Base-by-base conservation (phyloP, 2,797 vertebrate species). In the Galagoides demidoff region DNA sequence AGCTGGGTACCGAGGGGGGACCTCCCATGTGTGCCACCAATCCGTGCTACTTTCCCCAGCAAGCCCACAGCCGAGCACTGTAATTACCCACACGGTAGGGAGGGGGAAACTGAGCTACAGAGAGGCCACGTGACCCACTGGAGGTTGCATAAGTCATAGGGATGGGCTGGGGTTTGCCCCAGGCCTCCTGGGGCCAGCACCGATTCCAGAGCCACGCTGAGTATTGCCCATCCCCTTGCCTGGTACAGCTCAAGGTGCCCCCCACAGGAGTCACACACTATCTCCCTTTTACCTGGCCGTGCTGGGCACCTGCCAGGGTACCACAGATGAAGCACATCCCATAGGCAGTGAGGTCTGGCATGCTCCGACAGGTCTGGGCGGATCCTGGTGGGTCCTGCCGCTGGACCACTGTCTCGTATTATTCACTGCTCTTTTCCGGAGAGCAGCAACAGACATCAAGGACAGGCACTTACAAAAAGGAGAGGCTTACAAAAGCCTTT, bases 41-140 rank as follows among this genome's bases (percentile, higher is more conserved):
- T 0, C 10, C 22, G 14, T 0, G 1, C 3, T 2, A 1, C 11
- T 17, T 12, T 7, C 68, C 81, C 1, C 8, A n/a, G 1, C 22
- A 19, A 3, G 57, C 71, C 79, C 45, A 5, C 45, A 5, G 14
- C 64, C n/a, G 22, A 84, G 45, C 59, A 63, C n/a, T 16, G 11
- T 13, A 27, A 29, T 25, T 7, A 19, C 1, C 27, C 2, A 16
- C 34, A 12, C 45, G 45, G 52, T 11, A 37, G 4, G 20, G 74
- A 55, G 52, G 31, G 77, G 49, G 29, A 73, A 79, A 49, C 31
- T 14, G 37, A 92, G 55, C 55, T 29, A 70, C 7, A 0, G 17
- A n/a, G 5, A 2, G 17, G 39, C 0, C 25, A 39, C 16, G 45
- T 1, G n/a, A 45, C 39, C 20, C 3, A 19, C 6, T 9, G 20